These are phyloP conservation scores for Phrynocephalus forsythii DNA, from an alignment of 2,797 vertebrate genomes.

Conservation along the genomic window DNA sequence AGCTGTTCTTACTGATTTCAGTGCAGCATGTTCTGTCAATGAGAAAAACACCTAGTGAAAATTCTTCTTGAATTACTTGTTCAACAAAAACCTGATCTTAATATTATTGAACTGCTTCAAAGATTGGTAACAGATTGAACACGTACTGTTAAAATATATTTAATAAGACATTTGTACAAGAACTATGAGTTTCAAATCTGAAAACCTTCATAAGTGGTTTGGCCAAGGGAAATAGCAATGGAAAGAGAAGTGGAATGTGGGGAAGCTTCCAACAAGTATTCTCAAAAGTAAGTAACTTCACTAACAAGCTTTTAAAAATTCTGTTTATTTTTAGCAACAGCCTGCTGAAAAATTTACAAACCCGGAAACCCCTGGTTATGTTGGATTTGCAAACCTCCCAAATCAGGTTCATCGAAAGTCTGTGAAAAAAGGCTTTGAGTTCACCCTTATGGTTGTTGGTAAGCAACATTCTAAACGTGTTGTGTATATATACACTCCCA, in stretches of 20 bases:
- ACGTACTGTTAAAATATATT: background rate
- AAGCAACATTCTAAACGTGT: conserved; percentile 69
- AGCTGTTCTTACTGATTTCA: background rate
- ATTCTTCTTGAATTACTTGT: background rate
- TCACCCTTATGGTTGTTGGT: conserved; percentile 99
- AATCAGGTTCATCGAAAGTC: conserved; percentile 99
- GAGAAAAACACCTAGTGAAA: background rate
- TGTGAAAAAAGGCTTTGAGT: conserved; percentile 98
- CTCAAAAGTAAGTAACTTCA: background rate
- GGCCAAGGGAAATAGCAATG: background rate
- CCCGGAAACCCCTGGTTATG: conserved; percentile 96
- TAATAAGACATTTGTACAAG: background rate
- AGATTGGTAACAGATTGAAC: background rate
- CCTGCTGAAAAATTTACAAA: conserved; percentile 89
- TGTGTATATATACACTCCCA: no score
- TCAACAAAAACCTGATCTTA: background rate
- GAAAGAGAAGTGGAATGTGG: no score
- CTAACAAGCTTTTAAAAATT: background rate
- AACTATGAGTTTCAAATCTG: background rate
- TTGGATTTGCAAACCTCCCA: conserved; percentile 97
- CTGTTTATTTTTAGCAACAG: conserved; percentile 75
- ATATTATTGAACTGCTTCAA: background rate
- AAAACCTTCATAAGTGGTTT: background rate
- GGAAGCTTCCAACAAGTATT: background rate
- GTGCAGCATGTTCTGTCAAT: background rate